Base-by-base conservation (phyloP, 2,888 invertebrate genomes). In the Heliconius ismenius region DNA sequence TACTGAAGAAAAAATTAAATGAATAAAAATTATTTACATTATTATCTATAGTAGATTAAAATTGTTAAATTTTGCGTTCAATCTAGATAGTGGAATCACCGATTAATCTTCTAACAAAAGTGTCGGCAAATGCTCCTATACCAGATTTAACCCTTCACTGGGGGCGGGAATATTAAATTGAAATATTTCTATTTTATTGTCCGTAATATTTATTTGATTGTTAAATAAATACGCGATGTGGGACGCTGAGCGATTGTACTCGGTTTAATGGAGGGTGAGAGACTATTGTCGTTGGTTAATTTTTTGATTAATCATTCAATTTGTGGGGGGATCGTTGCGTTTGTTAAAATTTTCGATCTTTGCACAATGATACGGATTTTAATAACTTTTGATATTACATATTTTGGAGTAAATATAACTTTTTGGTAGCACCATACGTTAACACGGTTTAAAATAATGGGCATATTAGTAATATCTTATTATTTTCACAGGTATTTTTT, bases 121-220 rank as follows among this genome's bases (percentile, higher is more conserved):
- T 84, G 82, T 83, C 82, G 83, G 83, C 87, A 85, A 88, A 85
- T 83, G 83, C 82, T 81, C 83, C 83, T 83, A 86, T 81, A 86
- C 85, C 88, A 88, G 87, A 89, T 86, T 89, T 82, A 92, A 93
- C 93, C 94, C 92, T 93, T 93, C 83, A 85, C 85, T 81, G 88
- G 84, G 90, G 91, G 91, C 88, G 92, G 90, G 81, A 87, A 88
- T 90, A 90, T 91, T 90, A 92, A 93, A 93, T 92, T 93, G 94
- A 94, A 93, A 94, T 94, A 94, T 93, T 93, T 91, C 87, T 89
- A 91, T 93, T 94, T 93, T 92, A 94, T 92, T 91, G 89, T 92
- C 85, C 89, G 91, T 93, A 92, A 94, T 94, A 94, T 93, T 94
- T 93, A 93, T 94, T 93, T 93, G 93, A 94, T 94, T 93, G 93